Base-by-base conservation (phyloP, 35 echinoderm and acorn worm genomes). In the Apostichopus parvimensis region DNA sequence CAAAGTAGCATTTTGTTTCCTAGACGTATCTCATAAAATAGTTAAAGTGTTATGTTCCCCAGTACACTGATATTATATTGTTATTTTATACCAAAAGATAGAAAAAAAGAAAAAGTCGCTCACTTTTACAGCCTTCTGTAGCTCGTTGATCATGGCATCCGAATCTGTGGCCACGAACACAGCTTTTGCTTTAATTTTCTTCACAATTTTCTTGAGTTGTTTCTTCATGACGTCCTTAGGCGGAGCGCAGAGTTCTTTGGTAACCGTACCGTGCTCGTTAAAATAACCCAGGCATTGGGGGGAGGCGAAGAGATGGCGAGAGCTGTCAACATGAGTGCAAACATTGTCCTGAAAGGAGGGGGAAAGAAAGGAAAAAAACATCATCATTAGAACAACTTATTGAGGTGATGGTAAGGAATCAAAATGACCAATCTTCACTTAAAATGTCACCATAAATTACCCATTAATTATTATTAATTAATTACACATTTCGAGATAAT, bases 91-190 rank as follows among this genome's bases (percentile, higher is more conserved):
- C 28, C 28, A 45, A 45, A 78, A 24, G 23, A 4, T 45, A 45
- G 34, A 24, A 78, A 8, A 78, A 78, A 8, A 45, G 8, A 45
- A 78, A 45, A 78, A 78, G 73, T 9, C 14, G 9, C 79, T 92
- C 78, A 95, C 94, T 84, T 93, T 93, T 10, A 85, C 15, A 9
- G 79, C 79, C 10, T 82, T 93, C 55, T 91, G 65, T 10, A 98
- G 73, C 26, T 93, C 94, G 9, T 34, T 57, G 9, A 98, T 91
- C 54, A 94, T 34, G 0, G 97, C 95, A 80, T 98, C 93, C 11
- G 92, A 90, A 83, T 98, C 97, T 11, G 97, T 92, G 1, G 97
- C 97, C 3, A 98, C 94, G 90, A 94, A 98, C 20, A 98, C 97
- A 25, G 90, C 86, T 60, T 94, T 96, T 15, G 97, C 97, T 75